Evolutionary conservation across 2,113 vertebrate species (phyloP).

Genomic region (Centropristis striata): DNA sequence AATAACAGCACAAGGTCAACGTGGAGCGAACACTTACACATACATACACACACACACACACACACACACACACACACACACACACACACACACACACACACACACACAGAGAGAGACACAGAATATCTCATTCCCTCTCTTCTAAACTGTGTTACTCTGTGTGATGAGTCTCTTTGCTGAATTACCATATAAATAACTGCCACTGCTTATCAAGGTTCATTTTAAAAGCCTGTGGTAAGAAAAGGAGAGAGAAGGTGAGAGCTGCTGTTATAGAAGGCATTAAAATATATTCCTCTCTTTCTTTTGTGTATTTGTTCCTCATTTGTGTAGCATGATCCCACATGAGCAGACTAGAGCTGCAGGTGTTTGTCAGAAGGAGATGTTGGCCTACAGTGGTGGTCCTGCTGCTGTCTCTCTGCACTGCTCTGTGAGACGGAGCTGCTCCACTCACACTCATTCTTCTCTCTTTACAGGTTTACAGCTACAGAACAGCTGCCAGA

Average conservation of each 20-base stretch:
- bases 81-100: no score
- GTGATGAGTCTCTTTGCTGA: slow-evolving; percentile 44
- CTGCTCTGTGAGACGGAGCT: slow-evolving; percentile 16
- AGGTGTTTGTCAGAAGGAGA: no score
- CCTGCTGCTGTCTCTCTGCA: slow-evolving; percentile 6
- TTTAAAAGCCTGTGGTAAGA: slow-evolving; percentile 39
- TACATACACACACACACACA: neutral
- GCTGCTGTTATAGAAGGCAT: neutral
- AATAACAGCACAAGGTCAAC: neutral
- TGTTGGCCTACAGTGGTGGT: neutral
- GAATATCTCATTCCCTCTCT: slow-evolving; percentile 38
- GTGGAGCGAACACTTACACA: neutral
- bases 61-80: no score
- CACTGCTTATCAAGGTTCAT: slow-evolving; percentile 47
- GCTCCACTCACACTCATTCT: slow-evolving; percentile 32
- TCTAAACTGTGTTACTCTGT: slow-evolving; percentile 19
- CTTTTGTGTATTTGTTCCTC: no score
- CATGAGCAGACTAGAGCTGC: no score
- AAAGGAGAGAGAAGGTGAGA: neutral
- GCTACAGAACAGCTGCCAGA: slow-evolving; percentile 30
- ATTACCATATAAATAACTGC: slow-evolving; percentile 73
- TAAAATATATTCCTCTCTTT: no score
- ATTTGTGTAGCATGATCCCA: no score
- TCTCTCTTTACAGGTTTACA: slow-evolving; percentile 41
- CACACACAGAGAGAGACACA: no score